phyloP scores from a whole-genome alignment of 2,797 vertebrate species.

The Ambastaia sidthimunki region DNA sequence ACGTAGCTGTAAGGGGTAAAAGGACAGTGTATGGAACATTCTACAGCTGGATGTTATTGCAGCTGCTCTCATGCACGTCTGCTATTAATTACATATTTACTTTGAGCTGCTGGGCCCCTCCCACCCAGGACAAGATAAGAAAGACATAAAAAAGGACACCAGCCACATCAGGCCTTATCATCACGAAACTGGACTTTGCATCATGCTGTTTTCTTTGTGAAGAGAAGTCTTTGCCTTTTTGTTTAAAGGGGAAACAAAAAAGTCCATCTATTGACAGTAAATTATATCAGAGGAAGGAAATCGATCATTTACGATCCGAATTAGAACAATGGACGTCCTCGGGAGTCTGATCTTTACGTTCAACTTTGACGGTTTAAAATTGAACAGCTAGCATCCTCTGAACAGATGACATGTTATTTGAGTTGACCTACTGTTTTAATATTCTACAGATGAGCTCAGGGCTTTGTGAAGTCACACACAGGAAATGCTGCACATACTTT shows the following conservation, averaged over 20 bases:
- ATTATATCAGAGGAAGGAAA: slow-evolving; percentile 23
- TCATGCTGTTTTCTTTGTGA: slow-evolving; percentile 45
- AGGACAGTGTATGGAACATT: slow-evolving; percentile 70
- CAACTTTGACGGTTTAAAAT: background rate
- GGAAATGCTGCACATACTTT: slow-evolving; percentile 25
- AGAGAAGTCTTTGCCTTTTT: slow-evolving; percentile 38
- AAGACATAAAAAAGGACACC: slow-evolving; percentile 39
- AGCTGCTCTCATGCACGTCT: slow-evolving; percentile 73
- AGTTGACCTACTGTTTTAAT: background rate
- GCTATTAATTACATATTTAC: slow-evolving; percentile 64
- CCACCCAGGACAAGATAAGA: slow-evolving; percentile 59
- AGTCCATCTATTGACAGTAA: background rate
- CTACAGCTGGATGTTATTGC: slow-evolving; percentile 76
- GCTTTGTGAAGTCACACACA: slow-evolving; percentile 24
- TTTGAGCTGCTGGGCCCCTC: slow-evolving; percentile 47
- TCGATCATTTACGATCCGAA: slow-evolving; percentile 11
- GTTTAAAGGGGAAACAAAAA: slow-evolving; percentile 28
- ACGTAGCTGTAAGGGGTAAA: slow-evolving; percentile 47
- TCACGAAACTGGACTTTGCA: slow-evolving; percentile 20
- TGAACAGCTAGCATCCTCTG: background rate
- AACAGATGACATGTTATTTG: slow-evolving; percentile 3
- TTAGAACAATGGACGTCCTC: slow-evolving; percentile 1
- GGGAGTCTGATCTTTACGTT: slow-evolving; percentile 1
- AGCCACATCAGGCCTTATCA: slow-evolving; percentile 41
- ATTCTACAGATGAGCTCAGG: slow-evolving; percentile 10